Conservation (phyloP, 2,888 invertebrate genomes). For the Phortica magna region DNA sequence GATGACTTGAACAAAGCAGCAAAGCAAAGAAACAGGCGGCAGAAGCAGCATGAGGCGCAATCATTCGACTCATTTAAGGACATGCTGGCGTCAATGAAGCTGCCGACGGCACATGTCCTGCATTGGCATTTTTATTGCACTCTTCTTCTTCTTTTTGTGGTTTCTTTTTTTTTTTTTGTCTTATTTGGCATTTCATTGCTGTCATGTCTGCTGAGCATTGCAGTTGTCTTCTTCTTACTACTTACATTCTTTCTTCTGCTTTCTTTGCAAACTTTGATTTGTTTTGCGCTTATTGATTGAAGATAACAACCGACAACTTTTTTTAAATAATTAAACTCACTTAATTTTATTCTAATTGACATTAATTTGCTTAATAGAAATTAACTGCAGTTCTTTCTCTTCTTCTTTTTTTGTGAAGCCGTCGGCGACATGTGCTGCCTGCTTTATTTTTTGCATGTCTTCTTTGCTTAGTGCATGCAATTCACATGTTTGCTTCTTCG, state of each 20-base stretch:
- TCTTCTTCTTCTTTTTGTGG: not conserved
- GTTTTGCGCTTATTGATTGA: not conserved
- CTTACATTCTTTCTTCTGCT: not conserved
- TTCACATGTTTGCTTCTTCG: constrained; percentile 33
- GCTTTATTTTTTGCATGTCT: not conserved
- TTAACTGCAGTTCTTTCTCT: not conserved
- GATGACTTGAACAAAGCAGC: not conserved
- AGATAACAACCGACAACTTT: not conserved
- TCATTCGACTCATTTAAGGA: not conserved
- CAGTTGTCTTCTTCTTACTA: not conserved
- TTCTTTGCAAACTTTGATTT: not conserved
- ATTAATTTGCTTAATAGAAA: not conserved
- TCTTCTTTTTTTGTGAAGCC: no score
- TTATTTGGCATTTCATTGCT: not conserved
- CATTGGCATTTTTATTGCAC: not conserved
- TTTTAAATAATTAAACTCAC: not conserved
- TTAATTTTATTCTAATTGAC: not conserved
- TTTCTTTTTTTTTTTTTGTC: constrained; percentile 29
- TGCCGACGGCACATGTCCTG: not conserved
- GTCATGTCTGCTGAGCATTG: no score
- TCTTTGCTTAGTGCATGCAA: not conserved
- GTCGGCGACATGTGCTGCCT: no score
- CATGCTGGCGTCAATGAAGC: constrained; percentile 20
- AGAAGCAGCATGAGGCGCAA: not conserved
- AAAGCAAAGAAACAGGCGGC: not conserved